A percentile compares a stretch with the other conserved stretches of the same genome.
Conservation (phyloP, 2,888 invertebrate species). For the Sipunculus nudus region DNA sequence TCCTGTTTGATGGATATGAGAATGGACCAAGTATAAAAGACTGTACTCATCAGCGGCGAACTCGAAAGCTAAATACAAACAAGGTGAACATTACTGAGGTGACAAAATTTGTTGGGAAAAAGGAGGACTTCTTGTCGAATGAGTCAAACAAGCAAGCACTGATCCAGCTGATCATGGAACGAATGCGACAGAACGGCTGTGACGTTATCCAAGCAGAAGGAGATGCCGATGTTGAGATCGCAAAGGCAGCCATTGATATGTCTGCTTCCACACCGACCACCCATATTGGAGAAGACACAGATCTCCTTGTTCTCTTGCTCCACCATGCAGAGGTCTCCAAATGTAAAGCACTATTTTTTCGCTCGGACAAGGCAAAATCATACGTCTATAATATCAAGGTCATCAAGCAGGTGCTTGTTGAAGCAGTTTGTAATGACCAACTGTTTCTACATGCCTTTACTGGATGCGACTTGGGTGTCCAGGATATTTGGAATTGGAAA, state of each 20-base stretch:
- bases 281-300: slow-evolving; percentile 48
- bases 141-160: slow-evolving; percentile 43
- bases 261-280: slow-evolving; percentile 18
- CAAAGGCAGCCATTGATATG: slow-evolving; percentile 28
- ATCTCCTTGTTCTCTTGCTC: slow-evolving; percentile 42
- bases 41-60: slow-evolving; percentile 36
- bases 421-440: too few species aligned
- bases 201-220: slow-evolving; percentile 32
- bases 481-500: too few species aligned
- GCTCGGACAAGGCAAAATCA: too few species aligned
- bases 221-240: slow-evolving; percentile 49
- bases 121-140: slow-evolving; percentile 43
- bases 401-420: too few species aligned
- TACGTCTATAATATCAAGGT: too few species aligned
- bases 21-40: slow-evolving; percentile 44
- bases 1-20: slow-evolving; percentile 47
- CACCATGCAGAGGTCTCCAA: slow-evolving; percentile 37
- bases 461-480: too few species aligned
- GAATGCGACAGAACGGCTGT: slow-evolving; percentile 17
- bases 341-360: too few species aligned
- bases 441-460: too few species aligned
- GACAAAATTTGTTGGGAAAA: slow-evolving; percentile 38
- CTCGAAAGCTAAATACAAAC: too few species aligned
- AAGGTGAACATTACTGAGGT: slow-evolving; percentile 26
- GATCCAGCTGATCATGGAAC: slow-evolving; percentile 27